phyloP scores from a whole-genome alignment of 2,113 vertebrate species.

The Alexandromys fortis region DNA sequence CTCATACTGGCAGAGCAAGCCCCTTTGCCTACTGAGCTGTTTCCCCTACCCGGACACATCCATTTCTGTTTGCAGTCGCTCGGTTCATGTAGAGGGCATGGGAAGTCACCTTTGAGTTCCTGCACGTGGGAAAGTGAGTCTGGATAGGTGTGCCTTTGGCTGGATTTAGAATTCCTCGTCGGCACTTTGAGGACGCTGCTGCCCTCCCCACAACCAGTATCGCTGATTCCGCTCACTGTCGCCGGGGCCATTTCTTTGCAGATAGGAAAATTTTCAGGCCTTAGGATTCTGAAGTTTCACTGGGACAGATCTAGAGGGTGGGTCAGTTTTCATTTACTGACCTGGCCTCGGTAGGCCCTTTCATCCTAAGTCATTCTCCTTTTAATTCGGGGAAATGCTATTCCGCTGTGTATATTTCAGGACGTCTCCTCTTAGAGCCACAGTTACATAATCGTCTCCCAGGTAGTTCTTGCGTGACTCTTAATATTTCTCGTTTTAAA shows the following conservation, averaged over 20 bases:
- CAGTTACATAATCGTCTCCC: not conserved
- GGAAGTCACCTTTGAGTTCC: not conserved
- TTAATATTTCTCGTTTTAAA: not conserved
- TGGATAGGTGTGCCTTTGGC: not conserved
- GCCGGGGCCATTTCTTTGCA: not conserved
- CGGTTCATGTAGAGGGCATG: not conserved
- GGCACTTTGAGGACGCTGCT: not conserved
- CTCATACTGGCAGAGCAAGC: not conserved
- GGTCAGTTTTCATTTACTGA: not conserved
- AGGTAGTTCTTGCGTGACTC: not conserved
- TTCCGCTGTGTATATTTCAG: not conserved
- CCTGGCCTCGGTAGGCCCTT: not conserved
- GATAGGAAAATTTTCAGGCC: not conserved
- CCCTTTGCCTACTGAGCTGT: not conserved
- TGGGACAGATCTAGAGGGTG: not conserved
- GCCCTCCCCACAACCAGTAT: not conserved
- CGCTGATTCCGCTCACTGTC: accelerated
- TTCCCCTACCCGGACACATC: not conserved
- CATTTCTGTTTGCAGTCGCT: not conserved
- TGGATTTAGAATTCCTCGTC: not conserved
- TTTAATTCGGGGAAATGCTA: not conserved
- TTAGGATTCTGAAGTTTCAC: not conserved
- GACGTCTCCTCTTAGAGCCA: not conserved
- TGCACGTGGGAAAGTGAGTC: not conserved
- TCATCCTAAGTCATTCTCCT: not conserved